Evolutionary conservation across 2,113 vertebrate species (phyloP), one percentile per base, ranked within the genome.

Genomic region (Neolamprologus longior): DNA sequence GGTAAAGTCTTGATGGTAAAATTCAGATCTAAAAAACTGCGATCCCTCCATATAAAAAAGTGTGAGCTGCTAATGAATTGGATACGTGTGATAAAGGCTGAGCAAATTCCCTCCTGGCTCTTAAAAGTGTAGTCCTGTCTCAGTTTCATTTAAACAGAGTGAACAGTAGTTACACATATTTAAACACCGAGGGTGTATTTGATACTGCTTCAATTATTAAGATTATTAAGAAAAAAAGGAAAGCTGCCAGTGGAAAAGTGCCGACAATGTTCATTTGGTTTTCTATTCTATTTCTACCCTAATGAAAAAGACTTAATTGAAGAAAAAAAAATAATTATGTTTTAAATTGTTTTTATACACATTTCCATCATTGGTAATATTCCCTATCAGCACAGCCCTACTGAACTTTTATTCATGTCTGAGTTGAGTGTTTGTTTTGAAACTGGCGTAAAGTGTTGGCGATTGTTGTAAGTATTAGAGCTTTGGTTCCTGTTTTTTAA

Each of bases 1-100:
- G 21, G 12, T 13, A 52, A 66, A 8, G 35, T 83, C 10, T 55
- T 87, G 42, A 83, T 81, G 54, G 86, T 88, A 26, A 82, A 90
- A 86, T 88, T 80, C 50, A 85, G 28, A 86, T 84, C 47, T 86
- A 90, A 90, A 81, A 53, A 83, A 90, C 85, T 63, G 86, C 26
- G 31, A 85, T 54, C 28, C 35, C 19, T 12, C 61, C 19, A 21
- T 37, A 7, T 88, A 79, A 53, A 82, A 91, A 91, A 86, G 31
- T 3, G 7, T 21, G 19, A 28, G 61, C 86, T 83, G 76, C 31
- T 89, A 88, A 93, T 93, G 80, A 88, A 89, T 86, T 81, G 55
- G 78, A 87, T 21, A 89, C 53, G 82, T 80, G 53, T 83, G 87
- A 86, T 88, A 63, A 91, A 92, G 86, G 40, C 33, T 76, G 81